Evolutionary conservation across 2,113 vertebrate species (phyloP), one percentile per base, ranked within the genome.

Genomic region (Oreocharis arfaki): DNA sequence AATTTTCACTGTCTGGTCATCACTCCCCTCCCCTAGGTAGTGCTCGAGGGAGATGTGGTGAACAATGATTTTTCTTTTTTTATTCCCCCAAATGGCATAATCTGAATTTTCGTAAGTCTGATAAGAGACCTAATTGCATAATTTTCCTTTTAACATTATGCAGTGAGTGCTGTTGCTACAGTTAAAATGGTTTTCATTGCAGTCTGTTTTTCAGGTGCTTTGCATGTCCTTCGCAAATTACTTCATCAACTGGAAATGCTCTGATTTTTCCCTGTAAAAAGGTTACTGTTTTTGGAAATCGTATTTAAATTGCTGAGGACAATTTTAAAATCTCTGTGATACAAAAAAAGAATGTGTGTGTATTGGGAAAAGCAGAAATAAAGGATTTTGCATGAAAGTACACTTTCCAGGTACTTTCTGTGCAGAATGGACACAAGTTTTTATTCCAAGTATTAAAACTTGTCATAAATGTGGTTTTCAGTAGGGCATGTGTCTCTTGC

Each of bases 371-470:
- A 89, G 88, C 68, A 92, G 69, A 71, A 55, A 49, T 78, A 75
- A 82, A 50, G n/a, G 37, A 46, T 87, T 97, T 97, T 95, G 80
- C 79, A 84, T 94, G 70, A 41, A 96, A 87, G 19, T 47, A 80
- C 91, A 12, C 55, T 97, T 98, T 97, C 69, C 84, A 96, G 81
- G 74, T 96, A 71, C 24, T 32, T 90, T 79, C 89, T 92, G 79
- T 87, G 93, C 91, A 92, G 89, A 89, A 97, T 68, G 96, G 94
- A 96, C 92, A 60, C 89, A 96, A 93, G 30, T 92, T 97, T 97
- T 96, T 75, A 92, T 95, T 96, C 94, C 84, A 95, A 96, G 92
- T 96, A 97, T 94, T 97, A 91, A 95, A 98, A 97, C 91, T 96
- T 96, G 96, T 92, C 84, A 95, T 90, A 94, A 96, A 96, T 81